Base-by-base conservation (phyloP, 2,113 vertebrate genomes). In the Eptesicus fuscus region DNA sequence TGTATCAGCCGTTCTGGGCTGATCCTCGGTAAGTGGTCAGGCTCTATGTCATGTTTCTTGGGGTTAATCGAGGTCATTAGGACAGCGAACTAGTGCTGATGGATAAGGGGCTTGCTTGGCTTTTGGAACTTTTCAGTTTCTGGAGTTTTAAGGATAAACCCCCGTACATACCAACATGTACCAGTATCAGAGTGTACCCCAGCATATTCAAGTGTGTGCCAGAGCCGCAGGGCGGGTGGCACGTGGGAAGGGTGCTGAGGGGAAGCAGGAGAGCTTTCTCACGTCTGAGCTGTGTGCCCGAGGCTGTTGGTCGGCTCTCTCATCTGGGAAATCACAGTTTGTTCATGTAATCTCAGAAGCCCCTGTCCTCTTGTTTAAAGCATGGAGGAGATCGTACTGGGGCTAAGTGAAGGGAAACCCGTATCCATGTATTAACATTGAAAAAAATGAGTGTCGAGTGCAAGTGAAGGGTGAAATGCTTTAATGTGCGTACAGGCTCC, bases 291-390 rank as follows among this genome's bases (percentile, higher is more conserved):
- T 65, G 7, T 23, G 37, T 49, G 20, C 44, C 30, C 1, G 0
- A 8, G 65, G 53, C 86, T 25, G 70, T 8, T 1, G 30, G 22
- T 37, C 16, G 0, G 2, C 37, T 7, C 44, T 59, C 7, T 87
- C 44, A 9, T 88, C 84, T 69, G 25, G 80, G 82, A 49, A 77
- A 47, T 73, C 71, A 14, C 37, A 9, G 1, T 63, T 83, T 5
- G 4, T 51, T 40, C 35, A 0, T 56, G 42, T 35, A 5, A 23
- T 13, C 67, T 84, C 67, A 71, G 49, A 79, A 80, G 23, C 37
- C 86, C 49, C 42, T 59, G 28, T 91, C 67, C 61, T 85, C n/a
- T 35, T 65, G 74, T 90, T 90, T 77, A 40, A 93, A 69, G 77
- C 1, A 0, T 6, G 47, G 13, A 22, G 53, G 59, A 71, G 56